A percentile compares a stretch with the other conserved stretches of the same genome.
Conservation (phyloP, 1,140 invertebrate species). For the Periplaneta americana region DNA sequence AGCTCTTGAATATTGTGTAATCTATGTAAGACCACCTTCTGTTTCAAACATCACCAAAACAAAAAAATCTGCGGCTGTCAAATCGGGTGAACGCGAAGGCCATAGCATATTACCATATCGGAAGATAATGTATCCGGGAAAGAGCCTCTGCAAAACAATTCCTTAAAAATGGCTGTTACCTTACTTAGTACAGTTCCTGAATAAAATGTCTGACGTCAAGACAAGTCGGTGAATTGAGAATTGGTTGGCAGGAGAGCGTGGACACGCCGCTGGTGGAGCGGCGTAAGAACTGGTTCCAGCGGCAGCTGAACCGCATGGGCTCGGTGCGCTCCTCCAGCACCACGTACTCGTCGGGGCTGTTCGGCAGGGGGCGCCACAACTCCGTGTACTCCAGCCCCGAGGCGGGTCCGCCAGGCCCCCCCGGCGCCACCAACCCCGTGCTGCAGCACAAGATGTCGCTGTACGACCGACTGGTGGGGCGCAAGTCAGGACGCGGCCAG, state of each 20-base stretch:
- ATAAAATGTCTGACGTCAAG: too few species aligned
- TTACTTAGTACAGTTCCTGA: too few species aligned
- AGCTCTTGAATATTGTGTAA: too few species aligned
- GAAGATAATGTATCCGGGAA: too few species aligned
- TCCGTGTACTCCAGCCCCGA: slow-evolving; percentile 76
- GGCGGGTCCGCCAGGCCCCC: slow-evolving; percentile 43
- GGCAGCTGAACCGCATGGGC: slow-evolving; percentile 75
- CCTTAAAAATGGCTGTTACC: too few species aligned
- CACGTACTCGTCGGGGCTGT: slow-evolving; percentile 74
- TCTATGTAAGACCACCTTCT: too few species aligned
- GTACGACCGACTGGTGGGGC: slow-evolving; percentile 70
- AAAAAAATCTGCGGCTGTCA: too few species aligned
- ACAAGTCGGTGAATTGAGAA: too few species aligned
- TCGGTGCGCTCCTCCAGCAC: slow-evolving; percentile 76
- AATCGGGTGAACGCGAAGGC: too few species aligned
- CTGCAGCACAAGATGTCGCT: slow-evolving; percentile 65
- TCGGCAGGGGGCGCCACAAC: slow-evolving; percentile 62
- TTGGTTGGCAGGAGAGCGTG: slow-evolving; percentile 81
- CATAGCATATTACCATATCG: too few species aligned
- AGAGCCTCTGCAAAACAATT: too few species aligned
- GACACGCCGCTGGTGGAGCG: slow-evolving; percentile 78
- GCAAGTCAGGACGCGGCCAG: slow-evolving; percentile 67
- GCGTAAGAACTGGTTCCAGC: slow-evolving; percentile 80
- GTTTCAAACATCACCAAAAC: too few species aligned
- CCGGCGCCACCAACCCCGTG: slow-evolving; percentile 13